Evolutionary conservation across 1,140 invertebrate genomes (phyloP).

Genomic region (Drosophila seguyi): DNA sequence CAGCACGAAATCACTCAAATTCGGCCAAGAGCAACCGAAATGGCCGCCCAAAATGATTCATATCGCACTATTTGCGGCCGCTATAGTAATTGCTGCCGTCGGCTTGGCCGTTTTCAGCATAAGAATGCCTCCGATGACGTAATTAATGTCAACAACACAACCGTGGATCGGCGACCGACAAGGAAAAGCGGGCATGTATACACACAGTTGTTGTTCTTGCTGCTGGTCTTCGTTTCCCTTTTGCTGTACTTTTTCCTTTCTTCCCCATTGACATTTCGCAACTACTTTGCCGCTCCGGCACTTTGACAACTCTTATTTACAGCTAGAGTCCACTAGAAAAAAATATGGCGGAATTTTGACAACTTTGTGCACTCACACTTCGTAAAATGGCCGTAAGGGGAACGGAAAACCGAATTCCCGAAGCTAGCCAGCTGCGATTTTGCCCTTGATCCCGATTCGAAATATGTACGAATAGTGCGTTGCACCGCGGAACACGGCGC

Average conservation of each 20-base stretch:
- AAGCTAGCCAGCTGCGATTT: constrained; percentile 17
- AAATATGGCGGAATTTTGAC: constrained; percentile 81
- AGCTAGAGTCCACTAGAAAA: constrained; percentile 65
- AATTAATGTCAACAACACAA: constrained; percentile 75
- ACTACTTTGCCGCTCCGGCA: constrained; percentile 28
- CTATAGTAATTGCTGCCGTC: constrained; percentile 57
- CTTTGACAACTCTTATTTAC: constrained; percentile 77
- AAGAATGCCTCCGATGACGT: constrained; percentile 77
- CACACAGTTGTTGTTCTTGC: constrained; percentile 24
- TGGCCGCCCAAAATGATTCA: constrained; percentile 68
- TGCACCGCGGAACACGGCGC: constrained; percentile 39
- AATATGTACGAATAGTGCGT: constrained; percentile 25
- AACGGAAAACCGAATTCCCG: constrained; percentile 8
- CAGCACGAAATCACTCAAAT: constrained; percentile 24
- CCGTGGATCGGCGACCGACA: constrained; percentile 55
- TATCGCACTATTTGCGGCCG: constrained; percentile 55
- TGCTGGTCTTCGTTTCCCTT: not conserved
- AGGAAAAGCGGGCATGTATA: constrained; percentile 49
- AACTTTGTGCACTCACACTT: constrained; percentile 58
- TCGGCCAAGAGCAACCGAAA: constrained; percentile 68
- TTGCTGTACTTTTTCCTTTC: constrained; percentile 40
- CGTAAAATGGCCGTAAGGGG: constrained; percentile 65
- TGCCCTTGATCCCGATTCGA: constrained; percentile 67
- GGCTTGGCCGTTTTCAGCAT: constrained; percentile 57
- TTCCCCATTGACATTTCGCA: constrained; percentile 29